Conservation (phyloP, 2,888 invertebrate species). For the Prosopocoilus inquinatus region DNA sequence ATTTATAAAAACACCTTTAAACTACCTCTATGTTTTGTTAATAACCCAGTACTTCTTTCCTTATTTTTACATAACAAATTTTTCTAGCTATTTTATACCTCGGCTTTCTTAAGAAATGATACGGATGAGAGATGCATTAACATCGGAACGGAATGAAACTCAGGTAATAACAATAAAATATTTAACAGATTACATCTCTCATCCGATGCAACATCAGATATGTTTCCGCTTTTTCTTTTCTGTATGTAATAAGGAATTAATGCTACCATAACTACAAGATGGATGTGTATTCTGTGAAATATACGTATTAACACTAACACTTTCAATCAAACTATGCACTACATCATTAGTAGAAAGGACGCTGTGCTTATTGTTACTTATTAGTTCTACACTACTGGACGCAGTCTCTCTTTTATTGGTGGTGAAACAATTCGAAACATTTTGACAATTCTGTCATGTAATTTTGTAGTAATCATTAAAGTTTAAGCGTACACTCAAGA, state of each 20-base stretch:
- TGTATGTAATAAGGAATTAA: slow-evolving; percentile 39
- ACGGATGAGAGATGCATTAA: background rate
- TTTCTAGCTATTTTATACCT: background rate
- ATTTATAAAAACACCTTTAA: no score
- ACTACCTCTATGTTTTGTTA: no score
- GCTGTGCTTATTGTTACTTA: slow-evolving; percentile 2
- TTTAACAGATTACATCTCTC: slow-evolving; percentile 33
- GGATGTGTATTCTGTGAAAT: slow-evolving; percentile 21
- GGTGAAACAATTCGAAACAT: slow-evolving; percentile 3
- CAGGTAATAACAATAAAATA: background rate
- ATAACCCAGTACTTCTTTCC: background rate
- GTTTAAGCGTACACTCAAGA: slow-evolving; percentile 88
- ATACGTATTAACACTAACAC: slow-evolving; percentile 8
- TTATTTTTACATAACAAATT: background rate
- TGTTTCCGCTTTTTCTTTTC: slow-evolving; percentile 40
- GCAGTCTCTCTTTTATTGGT: slow-evolving; percentile 14
- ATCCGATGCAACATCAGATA: slow-evolving; percentile 49
- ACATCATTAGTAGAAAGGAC: slow-evolving; percentile 10
- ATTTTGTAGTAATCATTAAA: slow-evolving; percentile 94
- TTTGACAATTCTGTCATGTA: slow-evolving; percentile 59
- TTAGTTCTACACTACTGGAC: slow-evolving; percentile 9
- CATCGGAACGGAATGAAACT: background rate
- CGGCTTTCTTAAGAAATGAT: background rate
- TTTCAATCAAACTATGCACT: slow-evolving; percentile 17
- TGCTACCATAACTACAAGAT: slow-evolving; percentile 44